Conservation (phyloP, 2,888 invertebrate species). For the Caenorhabditis doughertyi region DNA sequence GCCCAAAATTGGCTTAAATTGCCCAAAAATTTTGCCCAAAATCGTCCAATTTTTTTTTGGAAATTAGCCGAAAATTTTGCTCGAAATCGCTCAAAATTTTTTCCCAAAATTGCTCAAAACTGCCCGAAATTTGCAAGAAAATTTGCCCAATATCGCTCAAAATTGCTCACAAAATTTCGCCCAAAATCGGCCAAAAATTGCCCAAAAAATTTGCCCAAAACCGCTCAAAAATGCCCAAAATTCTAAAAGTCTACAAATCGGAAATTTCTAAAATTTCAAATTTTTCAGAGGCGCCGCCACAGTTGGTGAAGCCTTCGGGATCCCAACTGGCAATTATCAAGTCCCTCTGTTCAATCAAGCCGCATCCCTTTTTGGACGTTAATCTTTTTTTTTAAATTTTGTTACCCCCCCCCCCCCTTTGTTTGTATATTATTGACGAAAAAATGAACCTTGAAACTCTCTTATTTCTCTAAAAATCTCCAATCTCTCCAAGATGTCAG, state of each 20-base stretch:
- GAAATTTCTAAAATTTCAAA: background rate
- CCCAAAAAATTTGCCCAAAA: no score
- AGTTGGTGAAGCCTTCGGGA: conserved; percentile 71
- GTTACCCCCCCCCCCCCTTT: no score
- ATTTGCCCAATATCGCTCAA: no score
- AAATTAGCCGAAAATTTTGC: background rate
- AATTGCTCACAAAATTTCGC: no score
- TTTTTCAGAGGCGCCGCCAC: conserved; percentile 69
- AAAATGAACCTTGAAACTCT: conserved; percentile 12
- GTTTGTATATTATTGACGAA: conserved; percentile 25
- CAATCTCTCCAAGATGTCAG: no score
- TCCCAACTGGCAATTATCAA: conserved; percentile 65
- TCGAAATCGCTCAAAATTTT: no score
- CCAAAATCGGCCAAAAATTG: no score
- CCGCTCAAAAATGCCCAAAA: no score
- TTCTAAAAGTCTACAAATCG: no score
- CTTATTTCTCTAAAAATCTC: background rate
- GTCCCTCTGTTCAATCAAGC: conserved; percentile 69
- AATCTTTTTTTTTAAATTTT: background rate
- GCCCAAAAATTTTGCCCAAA: no score
- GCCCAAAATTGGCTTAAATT: background rate
- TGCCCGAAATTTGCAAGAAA: no score
- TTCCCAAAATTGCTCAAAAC: no score
- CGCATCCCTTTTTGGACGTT: conserved; percentile 63
- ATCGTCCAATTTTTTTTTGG: background rate